These are phyloP conservation scores for Callionymus lyra DNA, from an alignment of 2,113 vertebrate genomes.

Conservation along the genomic window DNA sequence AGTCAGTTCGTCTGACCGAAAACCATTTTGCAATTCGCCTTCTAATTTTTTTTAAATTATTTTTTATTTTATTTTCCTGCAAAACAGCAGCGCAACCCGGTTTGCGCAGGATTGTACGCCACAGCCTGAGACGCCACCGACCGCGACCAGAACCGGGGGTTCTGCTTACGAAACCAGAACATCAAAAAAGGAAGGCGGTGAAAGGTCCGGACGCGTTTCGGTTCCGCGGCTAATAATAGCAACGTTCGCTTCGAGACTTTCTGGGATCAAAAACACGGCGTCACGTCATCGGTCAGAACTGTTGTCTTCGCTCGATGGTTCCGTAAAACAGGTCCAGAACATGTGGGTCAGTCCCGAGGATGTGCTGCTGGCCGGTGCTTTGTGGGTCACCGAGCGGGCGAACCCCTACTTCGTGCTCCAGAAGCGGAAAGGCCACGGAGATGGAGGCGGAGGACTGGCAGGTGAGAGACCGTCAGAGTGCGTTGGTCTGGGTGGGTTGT, in stretches of 20 bases:
- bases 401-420: slow-evolving; percentile 97
- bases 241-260: too few species aligned
- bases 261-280: too few species aligned
- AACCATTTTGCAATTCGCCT: too few species aligned
- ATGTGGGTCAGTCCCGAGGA: slow-evolving; percentile 98
- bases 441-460: slow-evolving; percentile 78
- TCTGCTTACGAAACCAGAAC: neutral
- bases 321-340: slow-evolving; percentile 24
- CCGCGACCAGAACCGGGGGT: neutral
- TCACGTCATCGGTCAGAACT: neutral
- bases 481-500: too few species aligned
- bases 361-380: slow-evolving; percentile 88
- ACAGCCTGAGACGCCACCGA: neutral
- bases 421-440: slow-evolving; percentile 88
- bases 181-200: neutral
- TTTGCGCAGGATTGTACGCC: too few species aligned
- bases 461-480: too few species aligned
- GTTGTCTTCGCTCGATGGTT: slow-evolving; percentile 44
- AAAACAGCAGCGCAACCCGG: too few species aligned
- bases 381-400: slow-evolving; percentile 92
- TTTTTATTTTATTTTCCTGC: too few species aligned
- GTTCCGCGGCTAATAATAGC: neutral
- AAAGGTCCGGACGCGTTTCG: too few species aligned
- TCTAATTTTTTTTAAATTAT: too few species aligned
- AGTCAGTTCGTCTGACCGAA: too few species aligned